A percentile compares a stretch with the other conserved stretches of the same genome.
phyloP scores from a whole-genome alignment of 2,113 vertebrate species.

The Neogale vison region DNA sequence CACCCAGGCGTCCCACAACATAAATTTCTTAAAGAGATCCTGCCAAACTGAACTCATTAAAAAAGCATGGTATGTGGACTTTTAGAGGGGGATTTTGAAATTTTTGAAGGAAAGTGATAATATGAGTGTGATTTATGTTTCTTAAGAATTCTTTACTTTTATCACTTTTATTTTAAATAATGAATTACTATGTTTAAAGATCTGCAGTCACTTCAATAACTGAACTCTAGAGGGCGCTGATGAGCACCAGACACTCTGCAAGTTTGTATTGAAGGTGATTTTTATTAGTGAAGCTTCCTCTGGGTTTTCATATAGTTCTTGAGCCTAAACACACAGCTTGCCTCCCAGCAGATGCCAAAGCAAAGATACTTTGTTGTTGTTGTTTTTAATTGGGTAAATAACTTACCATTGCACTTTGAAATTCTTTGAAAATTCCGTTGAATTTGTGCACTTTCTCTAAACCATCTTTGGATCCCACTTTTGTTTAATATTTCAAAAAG shows the following conservation, averaged over 20 bases:
- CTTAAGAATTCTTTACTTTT: conserved; percentile 11
- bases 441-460: conserved; percentile 27
- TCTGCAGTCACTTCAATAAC: neutral
- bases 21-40: neutral
- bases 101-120: neutral
- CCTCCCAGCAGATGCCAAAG: neutral
- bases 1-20: neutral
- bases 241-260: conserved; percentile 40
- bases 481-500: conserved; percentile 37
- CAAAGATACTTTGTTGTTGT: neutral
- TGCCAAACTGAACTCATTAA: neutral
- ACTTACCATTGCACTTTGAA: conserved; percentile 27
- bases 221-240: conserved; percentile 78
- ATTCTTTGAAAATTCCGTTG: conserved; percentile 38
- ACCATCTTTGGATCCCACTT: neutral
- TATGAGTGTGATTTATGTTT: neutral
- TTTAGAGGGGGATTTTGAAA: neutral
- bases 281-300: conserved; percentile 21
- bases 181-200: conserved; percentile 23
- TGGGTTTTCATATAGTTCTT: conserved; percentile 44
- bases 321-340: conserved; percentile 21
- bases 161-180: conserved; percentile 51
- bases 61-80: neutral
- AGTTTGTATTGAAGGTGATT: neutral
- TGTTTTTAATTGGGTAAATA: neutral